A percentile compares a stretch with the other conserved stretches of the same genome.
Evolutionary conservation across 2,797 vertebrate species (phyloP).

Genomic region (Manis pentadactyla): DNA sequence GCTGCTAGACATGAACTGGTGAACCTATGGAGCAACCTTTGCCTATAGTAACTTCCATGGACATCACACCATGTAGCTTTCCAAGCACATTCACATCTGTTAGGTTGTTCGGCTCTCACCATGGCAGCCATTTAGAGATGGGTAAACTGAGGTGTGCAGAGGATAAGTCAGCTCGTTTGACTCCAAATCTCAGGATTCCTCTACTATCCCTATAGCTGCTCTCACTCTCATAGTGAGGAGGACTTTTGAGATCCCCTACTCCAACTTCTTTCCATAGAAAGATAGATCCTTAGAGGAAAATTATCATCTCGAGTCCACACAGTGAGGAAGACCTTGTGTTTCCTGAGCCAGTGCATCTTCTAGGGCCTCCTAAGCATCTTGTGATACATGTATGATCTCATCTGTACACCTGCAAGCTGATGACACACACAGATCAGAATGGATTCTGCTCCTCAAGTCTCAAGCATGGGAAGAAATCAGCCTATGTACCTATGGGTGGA

Average conservation of each 20-base stretch:
- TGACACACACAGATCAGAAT: neutral
- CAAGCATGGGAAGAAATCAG: neutral
- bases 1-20: neutral
- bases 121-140: neutral
- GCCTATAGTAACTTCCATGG: neutral
- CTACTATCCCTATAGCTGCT: neutral
- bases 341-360: neutral
- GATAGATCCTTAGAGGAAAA: neutral
- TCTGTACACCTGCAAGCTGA: neutral
- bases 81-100: neutral
- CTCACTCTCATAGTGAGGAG: neutral
- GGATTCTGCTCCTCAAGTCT: neutral
- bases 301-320: neutral
- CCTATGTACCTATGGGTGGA: neutral
- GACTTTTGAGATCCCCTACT: neutral
- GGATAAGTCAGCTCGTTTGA: neutral
- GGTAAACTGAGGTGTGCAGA: neutral
- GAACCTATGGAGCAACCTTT: accelerated
- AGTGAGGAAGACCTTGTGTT: neutral
- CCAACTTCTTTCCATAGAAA: neutral
- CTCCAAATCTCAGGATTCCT: neutral
- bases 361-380: neutral
- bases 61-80: neutral
- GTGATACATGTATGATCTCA: neutral
- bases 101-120: neutral